Conservation (phyloP, 1,140 invertebrate genomes). For the Diprion similis region DNA sequence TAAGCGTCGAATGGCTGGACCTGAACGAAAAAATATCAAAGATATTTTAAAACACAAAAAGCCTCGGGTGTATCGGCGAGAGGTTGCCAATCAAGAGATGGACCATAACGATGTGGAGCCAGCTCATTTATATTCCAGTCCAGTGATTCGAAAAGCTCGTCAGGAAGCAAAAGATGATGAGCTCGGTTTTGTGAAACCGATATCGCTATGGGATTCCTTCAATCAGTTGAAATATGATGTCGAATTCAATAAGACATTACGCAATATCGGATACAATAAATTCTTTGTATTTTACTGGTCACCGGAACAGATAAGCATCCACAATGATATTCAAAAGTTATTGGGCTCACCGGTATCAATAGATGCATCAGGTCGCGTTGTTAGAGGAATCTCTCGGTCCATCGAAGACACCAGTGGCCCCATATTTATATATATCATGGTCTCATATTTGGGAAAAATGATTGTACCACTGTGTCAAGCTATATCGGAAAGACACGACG, state of each 20-base stretch:
- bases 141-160: background rate
- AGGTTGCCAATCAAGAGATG: conserved; percentile 9
- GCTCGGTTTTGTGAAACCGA: background rate
- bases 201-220: background rate
- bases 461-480: background rate
- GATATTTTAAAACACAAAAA: conserved; percentile 13
- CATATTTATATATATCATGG: background rate
- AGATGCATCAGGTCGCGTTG: background rate
- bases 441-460: background rate
- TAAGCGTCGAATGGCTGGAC: conserved; percentile 9
- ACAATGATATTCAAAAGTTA: conserved; percentile 17
- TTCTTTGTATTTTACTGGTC: conserved; percentile 13
- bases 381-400: background rate
- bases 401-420: background rate
- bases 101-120: conserved; percentile 9
- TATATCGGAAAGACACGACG: conserved; percentile 11
- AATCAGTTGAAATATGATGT: conserved; percentile 12
- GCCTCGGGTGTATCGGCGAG: conserved; percentile 14
- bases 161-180: background rate
- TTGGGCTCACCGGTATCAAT: background rate
- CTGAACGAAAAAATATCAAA: background rate
- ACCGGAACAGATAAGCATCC: conserved; percentile 11
- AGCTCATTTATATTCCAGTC: conserved; percentile 11
- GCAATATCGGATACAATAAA: conserved; percentile 6
- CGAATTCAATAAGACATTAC: conserved; percentile 15